phyloP scores from a whole-genome alignment of 35 echinoderm and acorn worm genomes.

The Nesometra sesokonis region DNA sequence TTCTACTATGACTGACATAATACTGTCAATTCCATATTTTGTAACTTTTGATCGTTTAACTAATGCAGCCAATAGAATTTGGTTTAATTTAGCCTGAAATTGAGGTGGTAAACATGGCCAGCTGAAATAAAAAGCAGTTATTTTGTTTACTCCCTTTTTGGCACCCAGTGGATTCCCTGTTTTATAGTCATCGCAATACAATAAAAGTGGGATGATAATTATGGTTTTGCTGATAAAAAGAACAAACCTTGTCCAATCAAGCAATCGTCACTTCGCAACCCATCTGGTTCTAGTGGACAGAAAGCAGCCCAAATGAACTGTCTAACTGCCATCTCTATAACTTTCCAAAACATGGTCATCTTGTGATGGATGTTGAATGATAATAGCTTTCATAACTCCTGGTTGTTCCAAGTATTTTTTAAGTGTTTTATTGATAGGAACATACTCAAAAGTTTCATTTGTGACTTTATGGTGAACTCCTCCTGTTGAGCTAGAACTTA shows the following conservation, averaged over 20 bases:
- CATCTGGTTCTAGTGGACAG: conserved; percentile 46
- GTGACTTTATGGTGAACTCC: not conserved
- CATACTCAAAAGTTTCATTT: conserved; percentile 39
- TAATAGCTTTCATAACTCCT: conserved; percentile 41
- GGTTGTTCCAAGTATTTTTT: conserved; percentile 42
- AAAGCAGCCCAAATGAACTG: conserved; percentile 70
- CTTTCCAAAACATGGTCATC: conserved; percentile 28
- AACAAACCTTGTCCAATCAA: conserved; percentile 38
- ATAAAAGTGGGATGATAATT: conserved; percentile 22
- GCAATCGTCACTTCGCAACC: conserved; percentile 5
- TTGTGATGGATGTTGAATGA: not conserved
- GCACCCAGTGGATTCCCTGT: conserved; percentile 41
- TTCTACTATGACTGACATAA: conserved; percentile 3
- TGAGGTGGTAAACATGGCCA: conserved; percentile 10
- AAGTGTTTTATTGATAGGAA: conserved; percentile 24
- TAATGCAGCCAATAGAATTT: conserved; percentile 33
- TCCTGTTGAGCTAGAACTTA: conserved; percentile 9
- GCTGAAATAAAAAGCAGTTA: conserved; percentile 25
- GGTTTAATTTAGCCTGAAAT: conserved; percentile 4
- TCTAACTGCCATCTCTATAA: conserved; percentile 43
- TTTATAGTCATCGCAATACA: conserved; percentile 56
- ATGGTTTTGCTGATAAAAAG: conserved; percentile 25
- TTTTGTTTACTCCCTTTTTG: conserved; percentile 24
- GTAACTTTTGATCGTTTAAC: conserved; percentile 2
- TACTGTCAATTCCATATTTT: conserved; percentile 42